A percentile compares a stretch with the other conserved stretches of the same genome.
Evolutionary conservation across 2,888 invertebrate species (phyloP).

Genomic region (Sinopyrophorus schimmeli): DNA sequence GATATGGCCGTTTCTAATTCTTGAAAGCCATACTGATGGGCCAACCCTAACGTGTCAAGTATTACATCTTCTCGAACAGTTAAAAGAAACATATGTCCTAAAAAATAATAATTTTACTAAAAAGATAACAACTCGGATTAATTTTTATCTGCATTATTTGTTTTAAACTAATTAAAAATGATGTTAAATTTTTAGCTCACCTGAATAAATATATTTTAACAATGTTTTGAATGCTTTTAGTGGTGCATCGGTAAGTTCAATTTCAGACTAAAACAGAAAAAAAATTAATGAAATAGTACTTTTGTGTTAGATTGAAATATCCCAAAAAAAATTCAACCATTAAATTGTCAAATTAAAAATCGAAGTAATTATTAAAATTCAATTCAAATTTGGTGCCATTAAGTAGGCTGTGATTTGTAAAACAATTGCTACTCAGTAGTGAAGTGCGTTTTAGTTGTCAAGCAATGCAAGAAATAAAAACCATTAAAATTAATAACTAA

Average conservation of each 20-base stretch:
- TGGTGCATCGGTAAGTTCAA: slow-evolving; percentile 82
- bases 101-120: slow-evolving; percentile 13
- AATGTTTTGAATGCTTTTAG: slow-evolving; percentile 86
- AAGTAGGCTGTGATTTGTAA: no score
- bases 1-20: slow-evolving; percentile 91
- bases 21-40: slow-evolving; percentile 94
- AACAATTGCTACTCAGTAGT: no score
- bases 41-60: slow-evolving; percentile 77
- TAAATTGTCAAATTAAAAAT: no score
- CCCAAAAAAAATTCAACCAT: no score
- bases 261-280: slow-evolving; percentile 69
- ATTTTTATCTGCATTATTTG: background rate
- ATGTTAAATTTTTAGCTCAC: slow-evolving; percentile 56
- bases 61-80: slow-evolving; percentile 70
- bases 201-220: slow-evolving; percentile 94
- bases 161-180: background rate
- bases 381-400: no score
- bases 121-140: background rate
- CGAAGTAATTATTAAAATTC: no score
- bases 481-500: no score
- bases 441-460: no score
- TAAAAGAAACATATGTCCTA: slow-evolving; percentile 69
- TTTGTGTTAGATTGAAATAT: no score
- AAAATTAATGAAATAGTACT: background rate
- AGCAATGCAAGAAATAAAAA: no score